A percentile compares a stretch with the other conserved stretches of the same genome.
phyloP scores from a whole-genome alignment of 2,797 vertebrate genomes.

The Furcifer pardalis region DNA sequence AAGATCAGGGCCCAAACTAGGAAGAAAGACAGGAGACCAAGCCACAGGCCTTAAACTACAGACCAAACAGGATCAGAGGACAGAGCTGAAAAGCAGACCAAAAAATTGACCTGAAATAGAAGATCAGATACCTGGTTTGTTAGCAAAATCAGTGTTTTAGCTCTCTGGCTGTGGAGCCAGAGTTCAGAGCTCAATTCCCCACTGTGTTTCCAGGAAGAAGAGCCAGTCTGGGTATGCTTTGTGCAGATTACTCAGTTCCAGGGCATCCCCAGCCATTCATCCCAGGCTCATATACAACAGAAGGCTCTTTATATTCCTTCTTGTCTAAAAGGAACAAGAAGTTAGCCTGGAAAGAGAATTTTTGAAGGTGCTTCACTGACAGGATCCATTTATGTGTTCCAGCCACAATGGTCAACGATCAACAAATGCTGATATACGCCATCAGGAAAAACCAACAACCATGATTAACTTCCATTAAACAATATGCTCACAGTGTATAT shows the following conservation, averaged over 20 bases:
- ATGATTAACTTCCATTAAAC: neutral
- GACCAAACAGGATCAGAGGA: neutral
- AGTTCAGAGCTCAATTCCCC: too few relatives aligned
- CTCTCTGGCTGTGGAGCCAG: too few relatives aligned
- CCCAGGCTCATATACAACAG: neutral
- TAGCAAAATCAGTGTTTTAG: too few relatives aligned
- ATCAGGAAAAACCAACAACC: neutral
- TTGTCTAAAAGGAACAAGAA: neutral
- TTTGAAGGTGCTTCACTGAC: neutral
- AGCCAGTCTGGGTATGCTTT: too few relatives aligned
- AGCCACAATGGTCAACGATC: neutral
- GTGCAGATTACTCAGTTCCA: too few relatives aligned
- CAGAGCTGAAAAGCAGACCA: neutral
- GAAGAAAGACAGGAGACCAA: neutral
- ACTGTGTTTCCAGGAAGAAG: too few relatives aligned
- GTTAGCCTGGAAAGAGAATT: neutral
- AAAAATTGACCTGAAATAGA: too few relatives aligned
- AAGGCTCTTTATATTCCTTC: neutral
- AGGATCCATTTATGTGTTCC: neutral
- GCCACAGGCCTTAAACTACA: neutral
- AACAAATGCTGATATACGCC: neutral
- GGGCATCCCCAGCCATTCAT: too few relatives aligned
- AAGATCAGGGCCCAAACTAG: neutral
- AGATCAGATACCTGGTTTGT: too few relatives aligned
- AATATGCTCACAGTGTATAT: neutral